Evolutionary conservation across 2,113 vertebrate genomes (phyloP).

Genomic region (Phoxinus phoxinus): DNA sequence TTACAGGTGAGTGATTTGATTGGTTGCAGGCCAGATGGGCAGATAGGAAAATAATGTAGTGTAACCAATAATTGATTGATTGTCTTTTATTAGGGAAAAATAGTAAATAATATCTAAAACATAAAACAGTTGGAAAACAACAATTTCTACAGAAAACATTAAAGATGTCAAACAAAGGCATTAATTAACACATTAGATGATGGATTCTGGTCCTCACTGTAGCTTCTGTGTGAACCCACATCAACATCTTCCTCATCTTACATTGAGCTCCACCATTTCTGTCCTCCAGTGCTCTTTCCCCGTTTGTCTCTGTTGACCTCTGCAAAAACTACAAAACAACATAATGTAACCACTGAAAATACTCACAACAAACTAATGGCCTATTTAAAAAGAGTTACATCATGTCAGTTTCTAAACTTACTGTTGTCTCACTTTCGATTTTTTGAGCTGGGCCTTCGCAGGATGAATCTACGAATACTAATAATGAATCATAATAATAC

Average conservation of each 20-base stretch:
- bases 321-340: background rate
- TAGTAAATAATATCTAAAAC: no score
- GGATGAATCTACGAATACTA: no score
- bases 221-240: background rate
- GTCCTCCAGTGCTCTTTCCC: background rate
- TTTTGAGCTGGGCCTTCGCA: no score
- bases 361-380: background rate
- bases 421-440: background rate
- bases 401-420: background rate
- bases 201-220: background rate
- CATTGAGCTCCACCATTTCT: background rate
- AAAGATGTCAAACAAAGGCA: background rate
- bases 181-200: no score
- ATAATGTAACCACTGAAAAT: background rate
- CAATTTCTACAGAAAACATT: no score
- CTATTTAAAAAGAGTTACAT: background rate
- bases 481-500: no score
- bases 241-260: background rate
- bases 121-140: no score
- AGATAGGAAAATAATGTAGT: no score
- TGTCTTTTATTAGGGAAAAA: no score
- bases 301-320: background rate
- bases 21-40: no score
- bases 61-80: no score
- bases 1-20: no score